Base-by-base conservation (phyloP, 2,113 vertebrate species). In the Microtus richardsoni region DNA sequence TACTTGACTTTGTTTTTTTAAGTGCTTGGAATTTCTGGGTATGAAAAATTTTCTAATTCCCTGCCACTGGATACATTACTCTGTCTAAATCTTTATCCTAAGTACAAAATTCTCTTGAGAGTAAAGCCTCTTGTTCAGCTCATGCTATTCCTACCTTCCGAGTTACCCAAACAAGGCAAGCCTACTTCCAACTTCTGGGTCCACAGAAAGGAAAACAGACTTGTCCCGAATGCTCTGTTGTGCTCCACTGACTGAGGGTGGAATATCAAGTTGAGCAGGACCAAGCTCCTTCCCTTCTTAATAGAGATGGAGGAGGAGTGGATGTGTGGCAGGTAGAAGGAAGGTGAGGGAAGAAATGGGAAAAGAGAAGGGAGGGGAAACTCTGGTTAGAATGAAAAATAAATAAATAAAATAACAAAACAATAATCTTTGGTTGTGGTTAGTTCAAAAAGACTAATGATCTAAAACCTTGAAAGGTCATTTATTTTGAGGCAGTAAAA, bases 211-310 rank as follows among this genome's bases (percentile, higher is more conserved):
- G 44, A 21, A 36, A 33, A 26, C 2, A 49, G 83, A 21, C n/a
- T 96, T 91, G 28, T 92, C n/a, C 66, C 89, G 19, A 93, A 93
- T 80, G 88, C 85, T 96, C 93, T 97, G 95, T 88, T 95, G 95
- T 95, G 85, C 95, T 95, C 96, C 68, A 5, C 92, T 77, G 91
- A 88, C 94, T 75, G 64, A 95, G 2, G 19, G 3, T 28, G 54
- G 4, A 0, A 54, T 5, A 54, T 17, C 54, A 54, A 54, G 54
- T 54, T 54, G 4, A 54, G 54, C 54, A 54, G 54, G 16, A 54
- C 16, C 16, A 54, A 54, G 16, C 3, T 54, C 54, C 54, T 54
- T 54, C 54, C 54, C 54, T 54, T 54, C 54, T 54, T 17, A 54
- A 54, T 54, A 54, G 54, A 54, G 54, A 54, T 54, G 54, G 54